Base-by-base conservation (phyloP, 1,140 invertebrate genomes). In the Penaeus vannamei region DNA sequence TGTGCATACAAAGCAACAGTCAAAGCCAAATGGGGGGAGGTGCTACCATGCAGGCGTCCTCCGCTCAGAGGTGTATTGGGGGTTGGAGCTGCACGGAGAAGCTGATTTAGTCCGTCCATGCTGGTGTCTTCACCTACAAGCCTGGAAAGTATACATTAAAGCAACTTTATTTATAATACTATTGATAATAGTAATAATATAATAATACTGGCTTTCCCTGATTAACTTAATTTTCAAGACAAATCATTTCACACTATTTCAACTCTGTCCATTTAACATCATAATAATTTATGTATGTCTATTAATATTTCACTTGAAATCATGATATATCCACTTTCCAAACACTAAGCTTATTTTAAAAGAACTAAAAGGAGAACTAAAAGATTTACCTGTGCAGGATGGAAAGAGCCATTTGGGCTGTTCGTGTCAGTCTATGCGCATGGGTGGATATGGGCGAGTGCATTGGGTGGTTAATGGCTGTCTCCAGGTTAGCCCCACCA, bases 331-430 rank as follows among this genome's bases (percentile, higher is more conserved):
- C 12, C 53, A 53, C 53, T 53, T 17, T 53, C 17, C 53, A 53
- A 53, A 53, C 53, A 53, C 5, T 1, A 53, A 4, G 8, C 36
- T 42, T 42, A 42, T 42, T 42, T 42, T 4, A 7, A 42, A 42
- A 42, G 53, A 53, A 53, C 53, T 12, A 53, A 53, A 61, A 60
- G 62, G 7, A 23, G 26, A 84, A 36, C 36, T 46, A 22, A 42
- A 79, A 29, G 32, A 61, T 53, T 72, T 76, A 87, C 81, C 90
- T 86, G 81, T 91, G 90, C 19, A 89, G 42, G 22, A 91, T 84
- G 76, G 90, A 91, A 29, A 91, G 87, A 64, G 88, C 90, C 85
- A 91, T 83, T n/a, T 91, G 86, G 36, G 90, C 90, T 14, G 87
- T 90, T 59, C 87, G 79, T 84, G 90, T 87, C 10, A 91, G 85